Evolutionary conservation across 2,797 vertebrate genomes (phyloP).

Genomic region (Darevskia mixta): DNA sequence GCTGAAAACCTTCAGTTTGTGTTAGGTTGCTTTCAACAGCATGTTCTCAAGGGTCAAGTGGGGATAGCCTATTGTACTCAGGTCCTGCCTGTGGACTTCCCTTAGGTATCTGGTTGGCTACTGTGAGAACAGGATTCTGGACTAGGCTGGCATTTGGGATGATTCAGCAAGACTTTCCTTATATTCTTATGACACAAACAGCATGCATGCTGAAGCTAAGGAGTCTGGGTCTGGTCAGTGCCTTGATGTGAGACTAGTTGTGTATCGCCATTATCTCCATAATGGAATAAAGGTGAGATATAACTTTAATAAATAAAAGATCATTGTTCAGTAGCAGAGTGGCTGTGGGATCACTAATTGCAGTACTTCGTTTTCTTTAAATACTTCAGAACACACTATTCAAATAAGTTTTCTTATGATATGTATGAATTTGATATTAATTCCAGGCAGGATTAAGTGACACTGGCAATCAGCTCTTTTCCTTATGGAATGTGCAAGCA

Average conservation of each 20-base stretch:
- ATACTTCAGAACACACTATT: neutral
- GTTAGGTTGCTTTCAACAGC: neutral
- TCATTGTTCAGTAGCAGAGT: neutral
- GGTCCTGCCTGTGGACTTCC: too few relatives aligned
- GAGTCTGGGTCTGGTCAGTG: neutral
- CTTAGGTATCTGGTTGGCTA: too few relatives aligned
- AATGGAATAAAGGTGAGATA: neutral
- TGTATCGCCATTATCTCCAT: neutral
- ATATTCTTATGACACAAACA: neutral
- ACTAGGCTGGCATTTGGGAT: too few relatives aligned
- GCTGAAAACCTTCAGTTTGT: neutral
- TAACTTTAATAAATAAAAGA: neutral
- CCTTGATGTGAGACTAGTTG: neutral
- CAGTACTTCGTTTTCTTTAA: neutral
- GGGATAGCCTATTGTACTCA: too few relatives aligned
- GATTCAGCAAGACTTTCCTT: too few relatives aligned
- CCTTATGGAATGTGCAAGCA: constrained; percentile 40
- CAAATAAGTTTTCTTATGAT: neutral
- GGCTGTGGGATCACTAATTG: neutral
- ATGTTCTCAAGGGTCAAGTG: neutral
- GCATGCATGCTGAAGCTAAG: neutral
- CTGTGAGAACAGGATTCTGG: too few relatives aligned
- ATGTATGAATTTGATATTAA: constrained; percentile 42
- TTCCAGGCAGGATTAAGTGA: constrained; percentile 30
- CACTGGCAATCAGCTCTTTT: constrained; percentile 46